These are phyloP conservation scores for Lycophotia porphyrea DNA, from an alignment of 2,888 invertebrate species.

Conservation along the genomic window DNA sequence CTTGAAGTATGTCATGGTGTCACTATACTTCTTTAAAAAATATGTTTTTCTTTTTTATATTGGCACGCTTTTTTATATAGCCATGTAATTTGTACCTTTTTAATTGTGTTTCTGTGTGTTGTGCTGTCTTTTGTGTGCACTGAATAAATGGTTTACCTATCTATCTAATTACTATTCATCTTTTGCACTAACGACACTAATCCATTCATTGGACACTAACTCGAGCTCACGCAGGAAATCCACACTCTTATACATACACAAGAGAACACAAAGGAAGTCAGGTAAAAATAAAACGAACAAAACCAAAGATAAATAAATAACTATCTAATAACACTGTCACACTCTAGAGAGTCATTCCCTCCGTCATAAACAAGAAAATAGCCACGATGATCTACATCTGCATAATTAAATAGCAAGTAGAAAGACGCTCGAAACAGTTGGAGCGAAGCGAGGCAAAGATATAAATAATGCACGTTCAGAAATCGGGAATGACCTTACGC, in stretches of 20 bases:
- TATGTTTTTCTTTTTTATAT: too few relatives aligned
- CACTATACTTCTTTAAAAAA: too few relatives aligned
- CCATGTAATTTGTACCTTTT: too few relatives aligned
- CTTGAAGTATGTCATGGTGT: too few relatives aligned
- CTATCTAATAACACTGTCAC: conserved; percentile 65
- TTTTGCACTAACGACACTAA: neutral
- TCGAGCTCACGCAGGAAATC: neutral
- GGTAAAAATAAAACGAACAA: conserved; percentile 16
- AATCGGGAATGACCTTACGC: conserved; percentile 76
- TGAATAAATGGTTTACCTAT: too few relatives aligned
- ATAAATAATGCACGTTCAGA: conserved; percentile 86
- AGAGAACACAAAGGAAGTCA: neutral
- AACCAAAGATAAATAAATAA: conserved; percentile 59
- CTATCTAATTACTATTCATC: too few relatives aligned
- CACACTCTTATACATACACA: neutral
- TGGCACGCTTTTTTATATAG: too few relatives aligned
- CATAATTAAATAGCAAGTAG: conserved; percentile 80
- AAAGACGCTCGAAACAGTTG: conserved; percentile 48
- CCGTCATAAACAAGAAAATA: conserved; percentile 76
- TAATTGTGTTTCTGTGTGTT: too few relatives aligned
- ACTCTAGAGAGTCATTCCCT: conserved; percentile 65
- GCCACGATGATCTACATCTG: conserved; percentile 77
- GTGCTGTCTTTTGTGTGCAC: too few relatives aligned
- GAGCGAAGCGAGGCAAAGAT: conserved; percentile 61
- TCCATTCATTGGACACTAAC: neutral